Percentiles rank a stretch among this genome's conserved stretches.
Conservation (phyloP, 2,888 invertebrate genomes). For the Camponotus fellah region DNA sequence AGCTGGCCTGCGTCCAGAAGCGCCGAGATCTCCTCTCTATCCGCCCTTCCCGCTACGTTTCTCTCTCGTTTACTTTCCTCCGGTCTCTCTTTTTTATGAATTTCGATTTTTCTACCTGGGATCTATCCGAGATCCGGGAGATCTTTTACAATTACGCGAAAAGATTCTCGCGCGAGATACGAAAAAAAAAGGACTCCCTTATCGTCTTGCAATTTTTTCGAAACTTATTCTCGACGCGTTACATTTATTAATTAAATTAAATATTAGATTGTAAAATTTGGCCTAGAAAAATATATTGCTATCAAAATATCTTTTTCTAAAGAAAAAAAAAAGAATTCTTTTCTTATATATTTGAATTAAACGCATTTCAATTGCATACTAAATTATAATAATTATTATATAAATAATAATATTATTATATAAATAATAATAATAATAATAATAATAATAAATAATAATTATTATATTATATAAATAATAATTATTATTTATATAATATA, state of each 20-base stretch:
- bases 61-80: conserved; percentile 58
- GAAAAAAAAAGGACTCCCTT: neutral
- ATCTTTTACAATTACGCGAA: conserved; percentile 80
- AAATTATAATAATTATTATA: neutral
- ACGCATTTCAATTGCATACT: neutral
- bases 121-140: conserved; percentile 74
- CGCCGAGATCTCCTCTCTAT: conserved; percentile 70
- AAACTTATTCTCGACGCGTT: neutral
- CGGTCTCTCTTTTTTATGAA: conserved; percentile 72
- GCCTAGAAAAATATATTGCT: neutral
- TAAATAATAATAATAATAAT: too few relatives aligned
- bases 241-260: neutral
- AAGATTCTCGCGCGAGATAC: conserved; percentile 69
- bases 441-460: too few relatives aligned
- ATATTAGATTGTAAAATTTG: neutral
- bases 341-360: neutral
- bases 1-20: conserved; percentile 83
- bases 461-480: too few relatives aligned
- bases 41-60: conserved; percentile 69
- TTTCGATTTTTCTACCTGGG: conserved; percentile 83
- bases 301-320: neutral
- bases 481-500: too few relatives aligned
- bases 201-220: neutral
- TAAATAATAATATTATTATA: too few relatives aligned
- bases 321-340: neutral